Evolutionary conservation across 2,797 vertebrate genomes (phyloP).

Genomic region (Myripristis jacobus): DNA sequence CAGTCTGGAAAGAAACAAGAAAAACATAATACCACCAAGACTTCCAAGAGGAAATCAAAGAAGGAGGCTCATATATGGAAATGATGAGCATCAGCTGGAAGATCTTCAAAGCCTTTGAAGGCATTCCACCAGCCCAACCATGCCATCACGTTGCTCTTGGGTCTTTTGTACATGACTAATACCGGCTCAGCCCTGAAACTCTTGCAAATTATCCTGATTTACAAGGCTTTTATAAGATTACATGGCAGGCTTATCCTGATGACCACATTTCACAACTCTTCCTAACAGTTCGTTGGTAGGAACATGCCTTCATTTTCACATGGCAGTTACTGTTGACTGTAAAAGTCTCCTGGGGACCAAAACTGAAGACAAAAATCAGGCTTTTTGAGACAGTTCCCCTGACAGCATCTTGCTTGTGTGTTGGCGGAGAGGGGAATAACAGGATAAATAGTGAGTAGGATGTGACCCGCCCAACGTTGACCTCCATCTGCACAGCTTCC

Average conservation of each 20-base stretch:
- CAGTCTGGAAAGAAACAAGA: constrained; percentile 43
- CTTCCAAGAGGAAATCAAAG: constrained; percentile 32
- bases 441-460: constrained; percentile 68
- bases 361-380: constrained; percentile 7
- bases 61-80: constrained; percentile 34
- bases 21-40: constrained; percentile 44
- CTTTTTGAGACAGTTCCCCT: constrained; percentile 29
- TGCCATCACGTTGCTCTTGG: constrained; percentile 43
- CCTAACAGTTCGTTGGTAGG: constrained; percentile 30
- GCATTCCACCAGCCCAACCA: constrained; percentile 12
- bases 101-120: constrained; percentile 44
- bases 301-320: constrained; percentile 16
- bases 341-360: constrained; percentile 2
- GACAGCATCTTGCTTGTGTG: constrained; percentile 48
- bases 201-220: constrained; percentile 15
- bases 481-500: constrained; percentile 78
- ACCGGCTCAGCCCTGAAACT: constrained; percentile 13
- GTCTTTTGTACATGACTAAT: constrained; percentile 44
- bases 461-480: constrained; percentile 67
- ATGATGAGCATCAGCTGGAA: constrained; percentile 41
- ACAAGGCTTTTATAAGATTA: constrained; percentile 31
- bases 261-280: constrained; percentile 23
- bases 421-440: constrained; percentile 66
- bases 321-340: constrained; percentile 2
- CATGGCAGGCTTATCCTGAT: constrained; percentile 15